phyloP scores from a whole-genome alignment of 1,140 invertebrate genomes.

The Sitophilus oryzae region DNA sequence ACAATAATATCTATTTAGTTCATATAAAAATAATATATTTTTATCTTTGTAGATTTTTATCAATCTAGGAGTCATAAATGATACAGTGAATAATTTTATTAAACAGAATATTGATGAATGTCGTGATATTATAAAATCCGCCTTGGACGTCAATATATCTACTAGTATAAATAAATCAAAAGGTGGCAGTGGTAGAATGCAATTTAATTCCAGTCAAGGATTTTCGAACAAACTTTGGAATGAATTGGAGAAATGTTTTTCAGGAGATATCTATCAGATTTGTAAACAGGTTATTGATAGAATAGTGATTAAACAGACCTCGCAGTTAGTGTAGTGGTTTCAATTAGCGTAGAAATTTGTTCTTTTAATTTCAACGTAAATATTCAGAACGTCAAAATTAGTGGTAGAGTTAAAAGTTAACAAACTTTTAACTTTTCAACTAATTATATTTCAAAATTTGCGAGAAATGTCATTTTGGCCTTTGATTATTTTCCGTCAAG shows the following conservation, averaged over 20 bases:
- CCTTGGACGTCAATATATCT: constrained; percentile 50
- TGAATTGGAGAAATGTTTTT: constrained; percentile 70
- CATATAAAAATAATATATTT: not conserved
- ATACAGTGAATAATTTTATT: constrained; percentile 53
- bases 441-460: too few species aligned
- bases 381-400: too few species aligned
- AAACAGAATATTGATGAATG: constrained; percentile 51
- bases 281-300: constrained; percentile 57
- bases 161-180: constrained; percentile 33
- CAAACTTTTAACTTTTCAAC: too few species aligned
- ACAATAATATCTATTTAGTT: too few species aligned
- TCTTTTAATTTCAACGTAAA: too few species aligned
- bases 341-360: too few species aligned
- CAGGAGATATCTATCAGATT: constrained; percentile 61
- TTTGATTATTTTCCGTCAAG: too few species aligned
- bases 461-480: too few species aligned
- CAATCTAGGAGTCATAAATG: constrained; percentile 57
- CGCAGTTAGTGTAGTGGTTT: too few species aligned
- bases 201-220: constrained; percentile 62
- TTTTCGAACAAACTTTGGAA: constrained; percentile 71
- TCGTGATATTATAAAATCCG: constrained; percentile 51
- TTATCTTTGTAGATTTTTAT: constrained; percentile 60
- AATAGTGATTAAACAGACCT: too few species aligned
- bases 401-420: too few species aligned
- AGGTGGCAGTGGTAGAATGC: constrained; percentile 62